phyloP scores from a whole-genome alignment of 2,113 vertebrate genomes.

The Ictalurus furcatus region DNA sequence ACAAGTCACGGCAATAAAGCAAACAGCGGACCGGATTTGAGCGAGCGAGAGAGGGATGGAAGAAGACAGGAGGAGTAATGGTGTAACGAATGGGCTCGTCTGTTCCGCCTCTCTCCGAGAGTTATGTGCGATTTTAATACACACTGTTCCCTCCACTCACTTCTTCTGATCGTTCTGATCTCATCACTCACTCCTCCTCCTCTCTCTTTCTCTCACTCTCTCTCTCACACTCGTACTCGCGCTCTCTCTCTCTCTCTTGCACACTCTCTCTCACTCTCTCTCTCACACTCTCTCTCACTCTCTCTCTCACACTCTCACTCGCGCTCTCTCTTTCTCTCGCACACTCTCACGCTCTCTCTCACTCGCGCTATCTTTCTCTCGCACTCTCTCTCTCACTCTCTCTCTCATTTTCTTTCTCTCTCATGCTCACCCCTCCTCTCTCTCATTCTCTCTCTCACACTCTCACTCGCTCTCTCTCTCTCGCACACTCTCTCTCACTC shows the following conservation, averaged over 20 bases:
- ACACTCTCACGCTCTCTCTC: too few relatives aligned
- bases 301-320: neutral
- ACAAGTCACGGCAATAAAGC: constrained; percentile 13
- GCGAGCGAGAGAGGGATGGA: neutral
- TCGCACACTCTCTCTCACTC: too few relatives aligned
- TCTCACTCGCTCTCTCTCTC: too few relatives aligned
- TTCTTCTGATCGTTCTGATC: constrained; percentile 49
- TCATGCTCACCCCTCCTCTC: too few relatives aligned
- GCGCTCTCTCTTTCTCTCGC: too few relatives aligned
- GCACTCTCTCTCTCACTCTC: too few relatives aligned
- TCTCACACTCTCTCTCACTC: neutral
- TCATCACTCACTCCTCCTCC: neutral
- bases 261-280: too few relatives aligned
- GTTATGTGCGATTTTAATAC: constrained; percentile 51
- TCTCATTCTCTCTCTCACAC: too few relatives aligned
- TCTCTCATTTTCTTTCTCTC: too few relatives aligned
- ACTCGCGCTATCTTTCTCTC: too few relatives aligned
- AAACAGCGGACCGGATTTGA: neutral
- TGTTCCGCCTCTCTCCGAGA: constrained; percentile 33
- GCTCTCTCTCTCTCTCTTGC: neutral
- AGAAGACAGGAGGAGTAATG: constrained; percentile 3
- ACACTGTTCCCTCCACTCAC: constrained; percentile 48
- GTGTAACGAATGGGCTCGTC: constrained; percentile 47
- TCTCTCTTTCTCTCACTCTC: neutral
- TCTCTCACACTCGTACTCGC: neutral